These are phyloP conservation scores for sheep (Ovis aries) DNA, from an alignment of 2,113 vertebrate genomes.

Conservation along the genomic window ARS-UI_Ramb_v3.0 NC_056066.1:43238001-43238500, in stretches of 20 bases:
- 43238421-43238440: too few relatives aligned
- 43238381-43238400: too few relatives aligned
- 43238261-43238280: not conserved
- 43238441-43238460: too few relatives aligned
- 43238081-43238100: not conserved
- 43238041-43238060: not conserved
- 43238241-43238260: not conserved
- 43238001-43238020: accelerated
- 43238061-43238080: not conserved
- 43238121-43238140: too few relatives aligned
- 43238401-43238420: too few relatives aligned
- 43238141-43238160: not conserved
- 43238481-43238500: too few relatives aligned
- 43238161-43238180: slow-evolving; percentile 45
- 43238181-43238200: slow-evolving; percentile 44
- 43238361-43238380: too few relatives aligned
- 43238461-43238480: too few relatives aligned
- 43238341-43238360: too few relatives aligned
- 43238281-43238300: not conserved
- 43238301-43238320: too few relatives aligned
- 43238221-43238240: slow-evolving; percentile 23
- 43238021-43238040: accelerated
- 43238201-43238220: slow-evolving; percentile 28
- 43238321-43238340: too few relatives aligned
- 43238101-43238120: accelerated